Evolutionary conservation across 2,113 vertebrate species (phyloP), one percentile per base, ranked within the genome.

Genomic region (Anhinga rufa): DNA sequence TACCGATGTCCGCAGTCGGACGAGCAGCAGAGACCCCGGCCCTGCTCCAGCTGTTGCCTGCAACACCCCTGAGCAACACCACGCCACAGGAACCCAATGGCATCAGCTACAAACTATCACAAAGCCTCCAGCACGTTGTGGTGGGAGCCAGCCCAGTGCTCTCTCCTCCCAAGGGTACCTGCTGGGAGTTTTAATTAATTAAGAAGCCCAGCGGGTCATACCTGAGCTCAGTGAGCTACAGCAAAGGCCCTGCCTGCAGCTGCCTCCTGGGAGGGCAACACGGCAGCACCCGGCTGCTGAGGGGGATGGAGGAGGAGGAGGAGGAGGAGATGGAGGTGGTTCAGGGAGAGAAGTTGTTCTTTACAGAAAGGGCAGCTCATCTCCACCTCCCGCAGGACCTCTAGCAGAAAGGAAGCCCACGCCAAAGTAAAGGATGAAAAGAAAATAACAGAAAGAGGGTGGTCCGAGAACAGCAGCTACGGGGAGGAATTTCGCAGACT

Each of bases 71-170:
- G 5, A 71, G 58, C 38, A 79, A 20, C 61, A 17, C 19, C 1
- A 2, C 2, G 9, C 57, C 1, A 1, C 0, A 0, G n/a, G 17
- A 75, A 21, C 15, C 25, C 15, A 10, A 18, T 0, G 5, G 51
- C 51, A 46, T 14, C 61, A 36, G 12, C 64, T 52, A n/a, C 36
- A 71, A 62, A 38, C 46, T 17, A 70, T 38, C 15, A 18, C 61
- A 83, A 60, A 70, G 42, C 6, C n/a, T 71, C 29, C 44, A 14
- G 49, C 16, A 3, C 6, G 10, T 16, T 1, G 0, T 4, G 28
- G 46, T 15, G 54, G 71, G 71, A 92, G 46, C 66, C 60, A 86
- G 76, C n/a, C 26, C 76, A 62, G 38, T 19, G 36, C 31, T 0
- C n/a, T 25, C 68, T 62, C 20, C 71, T 88, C 64, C 57, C 72